Evolutionary conservation across 1,140 invertebrate species (phyloP), one percentile per base, ranked within the genome.

Genomic region (Notospermus geniculatus): DNA sequence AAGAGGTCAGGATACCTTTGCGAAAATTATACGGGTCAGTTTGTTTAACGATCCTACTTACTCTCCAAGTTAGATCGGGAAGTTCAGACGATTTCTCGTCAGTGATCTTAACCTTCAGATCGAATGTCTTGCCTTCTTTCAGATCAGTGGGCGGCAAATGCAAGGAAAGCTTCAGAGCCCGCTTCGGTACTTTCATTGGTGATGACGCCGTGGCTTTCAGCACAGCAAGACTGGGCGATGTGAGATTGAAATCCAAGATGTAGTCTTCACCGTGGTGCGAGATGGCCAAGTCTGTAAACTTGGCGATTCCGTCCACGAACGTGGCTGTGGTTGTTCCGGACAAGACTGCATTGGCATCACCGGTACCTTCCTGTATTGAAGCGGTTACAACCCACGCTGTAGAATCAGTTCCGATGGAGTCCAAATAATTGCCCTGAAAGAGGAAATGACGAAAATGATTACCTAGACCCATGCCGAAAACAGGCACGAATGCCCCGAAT

Each of bases 201-300:
- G 4, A 5, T 23, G 46, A 23, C n/a, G 46, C 25, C 4, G n/a
- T n/a, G 5, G 46, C 25, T n/a, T 19, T 50, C 46, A 50, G n/a
- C 46, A 27, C 25, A 5, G 46, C n/a, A 50, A 27, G n/a, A n/a
- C 19, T 50, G 4, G 46, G 46, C 4, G n/a, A 23, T 19, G 25
- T 50, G 4, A 50, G 19, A n/a, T 27, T 19, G 25, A 50, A 50
- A 9, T 50, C 46, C 5, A 50, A n/a, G 25, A 23, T 50, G 46
- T 50, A 50, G 4, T n/a, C 46, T n/a, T 19, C 9, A 9, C 46
- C 46, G 46, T 50, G 25, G 25, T 50, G 46, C 5, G 46, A 7
- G 46, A 50, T 50, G 46, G 46, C 5, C 5, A 50, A n/a, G 25
- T 50, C 46, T 5, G 46, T 50, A n/a, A 50, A 50, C n/a, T 50